phyloP scores from a whole-genome alignment of 2,113 vertebrate genomes.

The Odocoileus hemionus region DNA sequence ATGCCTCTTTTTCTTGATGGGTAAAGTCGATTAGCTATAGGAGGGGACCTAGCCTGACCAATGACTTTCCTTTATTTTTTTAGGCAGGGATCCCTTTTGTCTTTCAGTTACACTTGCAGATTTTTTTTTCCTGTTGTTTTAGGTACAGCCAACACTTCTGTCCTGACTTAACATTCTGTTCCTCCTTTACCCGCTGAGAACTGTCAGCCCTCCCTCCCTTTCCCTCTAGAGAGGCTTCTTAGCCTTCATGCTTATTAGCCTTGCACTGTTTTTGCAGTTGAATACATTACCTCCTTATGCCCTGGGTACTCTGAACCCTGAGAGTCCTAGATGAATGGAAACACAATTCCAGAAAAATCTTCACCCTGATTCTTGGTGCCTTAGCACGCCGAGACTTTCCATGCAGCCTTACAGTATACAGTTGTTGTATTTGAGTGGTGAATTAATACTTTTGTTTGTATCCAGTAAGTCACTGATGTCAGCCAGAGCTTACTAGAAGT shows the following conservation, averaged over 20 bases:
- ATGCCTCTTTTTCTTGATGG: background rate
- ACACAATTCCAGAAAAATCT: slow-evolving; percentile 4
- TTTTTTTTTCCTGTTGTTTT: slow-evolving; percentile 16
- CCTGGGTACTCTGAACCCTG: background rate
- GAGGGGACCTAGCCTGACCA: background rate
- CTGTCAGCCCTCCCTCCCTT: background rate
- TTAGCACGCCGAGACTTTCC: background rate
- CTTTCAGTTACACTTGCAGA: slow-evolving; percentile 49
- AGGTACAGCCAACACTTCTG: background rate
- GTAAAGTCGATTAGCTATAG: background rate
- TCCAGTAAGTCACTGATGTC: slow-evolving; percentile 13
- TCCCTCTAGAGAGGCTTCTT: background rate
- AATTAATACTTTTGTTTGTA: slow-evolving; percentile 28
- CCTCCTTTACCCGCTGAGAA: slow-evolving; percentile 1
- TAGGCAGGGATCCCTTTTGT: background rate
- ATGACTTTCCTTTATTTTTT: slow-evolving; percentile 10
- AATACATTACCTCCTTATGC: background rate
- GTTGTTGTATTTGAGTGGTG: background rate
- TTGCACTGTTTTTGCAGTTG: background rate
- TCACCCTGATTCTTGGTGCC: background rate
- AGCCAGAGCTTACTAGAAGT: slow-evolving; percentile 39
- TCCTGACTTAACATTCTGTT: slow-evolving; percentile 41
- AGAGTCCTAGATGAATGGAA: slow-evolving; percentile 2
- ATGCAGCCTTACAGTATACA: background rate
- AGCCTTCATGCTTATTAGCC: background rate